phyloP scores from a whole-genome alignment of 2,113 vertebrate species.

The Brienomyrus brachyistius region DNA sequence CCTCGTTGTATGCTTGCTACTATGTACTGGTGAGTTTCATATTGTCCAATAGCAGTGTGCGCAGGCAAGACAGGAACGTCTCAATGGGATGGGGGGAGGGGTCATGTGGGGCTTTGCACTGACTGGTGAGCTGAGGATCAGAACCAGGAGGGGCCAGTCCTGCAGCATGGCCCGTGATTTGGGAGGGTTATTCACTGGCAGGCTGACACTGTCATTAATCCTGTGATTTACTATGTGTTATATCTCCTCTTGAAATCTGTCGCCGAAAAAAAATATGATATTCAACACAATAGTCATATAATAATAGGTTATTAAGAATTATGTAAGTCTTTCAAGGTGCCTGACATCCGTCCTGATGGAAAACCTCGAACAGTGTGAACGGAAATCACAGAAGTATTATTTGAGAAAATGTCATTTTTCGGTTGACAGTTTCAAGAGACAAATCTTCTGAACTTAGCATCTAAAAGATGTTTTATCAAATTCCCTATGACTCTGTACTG shows the following conservation, averaged over 20 bases:
- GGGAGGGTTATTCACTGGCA: neutral
- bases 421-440: neutral
- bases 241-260: neutral
- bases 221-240: neutral
- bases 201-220: neutral
- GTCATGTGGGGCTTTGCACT: constrained; percentile 19
- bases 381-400: neutral
- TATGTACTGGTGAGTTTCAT: constrained; percentile 91
- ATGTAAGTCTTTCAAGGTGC: neutral
- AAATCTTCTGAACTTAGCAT: neutral
- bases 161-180: neutral
- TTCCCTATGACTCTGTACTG: neutral
- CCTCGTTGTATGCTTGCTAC: constrained; percentile 85
- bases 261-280: neutral
- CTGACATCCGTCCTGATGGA: neutral
- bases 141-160: neutral
- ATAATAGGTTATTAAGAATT: neutral
- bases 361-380: neutral
- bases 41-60: constrained; percentile 55
- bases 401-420: neutral
- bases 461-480: neutral
- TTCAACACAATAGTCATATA: neutral
- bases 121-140: neutral
- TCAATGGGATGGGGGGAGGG: constrained; percentile 53
- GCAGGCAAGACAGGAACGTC: constrained; percentile 59